A percentile compares a stretch with the other conserved stretches of the same genome.
Evolutionary conservation across 2,888 invertebrate species (phyloP).

Genomic region (Clivina fossor): DNA sequence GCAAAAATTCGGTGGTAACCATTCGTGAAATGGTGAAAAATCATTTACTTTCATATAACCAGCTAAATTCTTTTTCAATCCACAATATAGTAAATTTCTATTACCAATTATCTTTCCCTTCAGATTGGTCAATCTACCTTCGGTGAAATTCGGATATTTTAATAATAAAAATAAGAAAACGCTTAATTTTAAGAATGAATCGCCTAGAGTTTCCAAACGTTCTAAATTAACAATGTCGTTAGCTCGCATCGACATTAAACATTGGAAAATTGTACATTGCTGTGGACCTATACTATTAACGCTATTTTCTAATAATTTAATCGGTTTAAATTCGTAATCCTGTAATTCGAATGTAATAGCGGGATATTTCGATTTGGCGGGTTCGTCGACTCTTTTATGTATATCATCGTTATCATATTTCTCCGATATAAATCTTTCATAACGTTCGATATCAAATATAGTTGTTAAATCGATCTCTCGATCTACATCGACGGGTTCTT

Average conservation of each 20-base stretch:
- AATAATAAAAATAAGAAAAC: constrained; percentile 72
- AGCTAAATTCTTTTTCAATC: constrained; percentile 56
- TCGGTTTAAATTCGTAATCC: constrained; percentile 40
- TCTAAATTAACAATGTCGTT: constrained; percentile 80
- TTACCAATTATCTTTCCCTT: constrained; percentile 77
- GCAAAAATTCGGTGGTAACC: constrained; percentile 77
- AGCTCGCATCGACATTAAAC: constrained; percentile 71
- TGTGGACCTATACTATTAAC: constrained; percentile 52
- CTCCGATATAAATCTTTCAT: constrained; percentile 61
- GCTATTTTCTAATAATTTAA: constrained; percentile 35
- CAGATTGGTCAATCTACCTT: constrained; percentile 76
- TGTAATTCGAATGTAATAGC: constrained; percentile 47
- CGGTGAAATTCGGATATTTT: constrained; percentile 67
- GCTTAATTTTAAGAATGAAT: constrained; percentile 83
- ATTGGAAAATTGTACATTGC: constrained; percentile 56
- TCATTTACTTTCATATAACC: constrained; percentile 64
- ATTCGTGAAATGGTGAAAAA: constrained; percentile 70
- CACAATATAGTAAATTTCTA: constrained; percentile 82
- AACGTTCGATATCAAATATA: constrained; percentile 70
- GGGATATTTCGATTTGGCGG: constrained; percentile 32
- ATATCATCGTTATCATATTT: constrained; percentile 37
- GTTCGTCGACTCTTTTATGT: constrained; percentile 50
- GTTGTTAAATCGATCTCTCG: constrained; percentile 60
- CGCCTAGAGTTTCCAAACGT: constrained; percentile 84
- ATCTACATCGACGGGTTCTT: constrained; percentile 71